phyloP scores from a whole-genome alignment of 1,140 invertebrate genomes.

The Drosophila subobscura region DNA sequence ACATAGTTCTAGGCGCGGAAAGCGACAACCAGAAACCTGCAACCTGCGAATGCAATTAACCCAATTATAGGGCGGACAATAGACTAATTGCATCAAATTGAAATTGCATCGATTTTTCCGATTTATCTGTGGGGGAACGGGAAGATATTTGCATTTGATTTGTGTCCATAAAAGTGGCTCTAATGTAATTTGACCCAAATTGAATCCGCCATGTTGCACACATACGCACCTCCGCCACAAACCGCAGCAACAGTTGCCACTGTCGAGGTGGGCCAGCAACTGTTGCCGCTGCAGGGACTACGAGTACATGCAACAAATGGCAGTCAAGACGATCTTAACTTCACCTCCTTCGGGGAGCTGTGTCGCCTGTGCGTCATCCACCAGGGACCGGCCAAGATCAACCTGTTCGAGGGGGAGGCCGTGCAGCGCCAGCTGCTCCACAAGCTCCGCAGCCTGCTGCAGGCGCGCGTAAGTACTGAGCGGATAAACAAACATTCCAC shows the following conservation, averaged over 20 bases:
- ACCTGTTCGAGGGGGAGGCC: slow-evolving; percentile 89
- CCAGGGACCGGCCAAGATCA: slow-evolving; percentile 86
- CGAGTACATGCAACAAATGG: slow-evolving; percentile 35
- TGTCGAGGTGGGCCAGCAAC: slow-evolving; percentile 11
- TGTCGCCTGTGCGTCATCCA: slow-evolving; percentile 88
- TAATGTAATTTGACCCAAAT: slow-evolving; percentile 1
- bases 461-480: slow-evolving; percentile 82
- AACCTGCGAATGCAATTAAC: slow-evolving; percentile 17
- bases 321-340: slow-evolving; percentile 86
- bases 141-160: not conserved
- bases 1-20: slow-evolving; percentile 23
- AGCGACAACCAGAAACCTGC: not conserved
- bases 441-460: slow-evolving; percentile 88
- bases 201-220: slow-evolving; percentile 29
- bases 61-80: slow-evolving; percentile 12
- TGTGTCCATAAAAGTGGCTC: slow-evolving; percentile 10
- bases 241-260: slow-evolving; percentile 19
- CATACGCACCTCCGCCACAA: slow-evolving; percentile 14
- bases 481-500: slow-evolving; percentile 1
- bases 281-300: slow-evolving; percentile 6
- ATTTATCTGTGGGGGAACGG: not conserved
- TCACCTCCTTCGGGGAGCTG: slow-evolving; percentile 87
- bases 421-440: slow-evolving; percentile 88
- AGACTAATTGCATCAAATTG: slow-evolving; percentile 12
- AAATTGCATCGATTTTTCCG: slow-evolving; percentile 28